Percentiles rank a stretch among this genome's conserved stretches.
Conservation (phyloP, 2,888 invertebrate genomes). For the Hydrotaea cyrtoneurina region DNA sequence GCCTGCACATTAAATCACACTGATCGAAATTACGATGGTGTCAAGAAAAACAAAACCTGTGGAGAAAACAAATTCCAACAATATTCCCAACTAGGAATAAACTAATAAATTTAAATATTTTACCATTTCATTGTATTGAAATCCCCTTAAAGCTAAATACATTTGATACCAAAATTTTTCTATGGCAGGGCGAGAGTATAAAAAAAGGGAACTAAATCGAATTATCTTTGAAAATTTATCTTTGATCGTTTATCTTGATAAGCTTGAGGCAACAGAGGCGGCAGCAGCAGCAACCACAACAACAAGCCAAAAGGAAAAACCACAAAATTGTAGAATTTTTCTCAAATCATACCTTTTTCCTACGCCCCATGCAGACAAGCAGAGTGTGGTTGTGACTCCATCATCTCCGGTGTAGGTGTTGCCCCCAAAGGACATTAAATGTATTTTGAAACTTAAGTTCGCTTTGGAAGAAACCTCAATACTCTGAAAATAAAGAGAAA, state of each 20-base stretch:
- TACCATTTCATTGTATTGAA: slow-evolving; percentile 13
- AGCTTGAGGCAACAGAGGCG: slow-evolving; percentile 2
- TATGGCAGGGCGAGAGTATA: background rate
- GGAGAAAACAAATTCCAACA: background rate
- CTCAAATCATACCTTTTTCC: slow-evolving; percentile 41
- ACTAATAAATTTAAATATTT: slow-evolving; percentile 33
- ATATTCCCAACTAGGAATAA: slow-evolving; percentile 21
- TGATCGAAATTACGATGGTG: no score
- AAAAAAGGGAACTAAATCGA: slow-evolving; percentile 48
- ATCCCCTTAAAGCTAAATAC: slow-evolving; percentile 18
- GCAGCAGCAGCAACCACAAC: slow-evolving; percentile 8
- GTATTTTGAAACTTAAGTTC: slow-evolving; percentile 26
- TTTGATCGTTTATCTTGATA: slow-evolving; percentile 72
- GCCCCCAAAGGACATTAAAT: slow-evolving; percentile 57
- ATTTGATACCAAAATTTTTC: background rate
- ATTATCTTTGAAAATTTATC: slow-evolving; percentile 71
- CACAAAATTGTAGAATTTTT: slow-evolving; percentile 71
- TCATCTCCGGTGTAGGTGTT: slow-evolving; percentile 51
- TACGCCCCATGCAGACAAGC: background rate
- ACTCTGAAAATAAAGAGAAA: slow-evolving; percentile 35
- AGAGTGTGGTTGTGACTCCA: background rate
- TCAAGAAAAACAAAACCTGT: background rate
- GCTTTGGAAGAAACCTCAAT: slow-evolving; percentile 26
- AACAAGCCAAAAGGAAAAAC: slow-evolving; percentile 38
- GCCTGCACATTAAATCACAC: no score